Evolutionary conservation across 2,888 invertebrate species (phyloP).

Genomic region (Papilio elwesi): DNA sequence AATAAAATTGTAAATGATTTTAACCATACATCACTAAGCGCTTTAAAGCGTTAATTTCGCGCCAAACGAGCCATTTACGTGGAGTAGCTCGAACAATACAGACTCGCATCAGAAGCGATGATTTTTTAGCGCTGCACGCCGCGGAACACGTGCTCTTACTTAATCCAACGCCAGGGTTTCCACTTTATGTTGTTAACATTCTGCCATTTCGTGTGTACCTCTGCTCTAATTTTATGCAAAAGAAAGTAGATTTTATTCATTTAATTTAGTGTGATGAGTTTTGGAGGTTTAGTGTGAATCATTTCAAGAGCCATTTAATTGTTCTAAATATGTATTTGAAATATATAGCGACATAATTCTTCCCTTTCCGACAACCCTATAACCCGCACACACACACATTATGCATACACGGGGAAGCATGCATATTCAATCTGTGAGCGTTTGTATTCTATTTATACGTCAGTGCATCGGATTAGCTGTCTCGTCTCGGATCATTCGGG

Average conservation of each 20-base stretch:
- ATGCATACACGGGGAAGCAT: slow-evolving; percentile 35
- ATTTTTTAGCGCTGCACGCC: slow-evolving; percentile 24
- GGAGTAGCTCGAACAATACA: slow-evolving; percentile 11
- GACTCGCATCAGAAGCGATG: slow-evolving; percentile 18
- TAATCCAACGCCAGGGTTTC: slow-evolving; percentile 34
- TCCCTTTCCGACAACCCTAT: slow-evolving; percentile 7
- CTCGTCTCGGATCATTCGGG: slow-evolving; percentile 55
- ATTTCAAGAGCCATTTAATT: no score
- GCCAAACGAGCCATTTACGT: slow-evolving; percentile 12
- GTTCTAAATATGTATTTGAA: no score
- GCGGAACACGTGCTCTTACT: slow-evolving; percentile 33
- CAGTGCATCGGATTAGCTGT: slow-evolving; percentile 55
- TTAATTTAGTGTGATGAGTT: not conserved
- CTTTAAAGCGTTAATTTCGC: slow-evolving; percentile 28
- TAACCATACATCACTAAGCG: slow-evolving; percentile 8
- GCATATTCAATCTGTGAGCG: slow-evolving; percentile 37
- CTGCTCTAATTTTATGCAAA: not conserved
- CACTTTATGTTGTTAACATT: slow-evolving; percentile 43
- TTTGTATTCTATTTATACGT: slow-evolving; percentile 52
- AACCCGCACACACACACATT: not conserved
- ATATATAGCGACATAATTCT: not conserved
- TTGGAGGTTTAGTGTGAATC: not conserved
- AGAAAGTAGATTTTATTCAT: not conserved
- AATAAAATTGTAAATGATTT: not conserved
- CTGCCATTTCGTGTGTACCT: slow-evolving; percentile 13